Evolutionary conservation across 1,140 invertebrate species (phyloP).

Genomic region (Drosophila tropicalis): DNA sequence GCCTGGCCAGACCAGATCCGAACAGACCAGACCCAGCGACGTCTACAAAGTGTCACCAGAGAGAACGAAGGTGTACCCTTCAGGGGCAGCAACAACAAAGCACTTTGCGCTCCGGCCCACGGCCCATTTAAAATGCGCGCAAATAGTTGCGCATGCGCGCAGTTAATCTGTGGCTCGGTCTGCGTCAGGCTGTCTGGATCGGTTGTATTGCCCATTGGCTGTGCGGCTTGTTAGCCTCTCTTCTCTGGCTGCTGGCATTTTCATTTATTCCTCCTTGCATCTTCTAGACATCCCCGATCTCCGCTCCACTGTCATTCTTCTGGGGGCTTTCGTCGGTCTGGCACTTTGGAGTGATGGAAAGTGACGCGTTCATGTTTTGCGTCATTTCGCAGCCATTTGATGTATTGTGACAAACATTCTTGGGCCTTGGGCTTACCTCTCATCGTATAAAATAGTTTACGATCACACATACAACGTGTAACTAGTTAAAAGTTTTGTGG

Average conservation of each 20-base stretch:
- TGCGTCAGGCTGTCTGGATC: slow-evolving; percentile 70
- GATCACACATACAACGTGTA: slow-evolving; percentile 14
- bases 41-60: slow-evolving; percentile 66
- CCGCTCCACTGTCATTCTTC: not conserved
- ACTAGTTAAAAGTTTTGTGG: slow-evolving; percentile 31
- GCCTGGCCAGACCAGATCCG: not conserved
- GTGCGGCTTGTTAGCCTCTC: slow-evolving; percentile 43
- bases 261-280: not conserved
- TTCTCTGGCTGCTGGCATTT: slow-evolving; percentile 30
- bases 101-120: slow-evolving; percentile 46
- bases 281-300: slow-evolving; percentile 2
- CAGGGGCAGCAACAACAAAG: slow-evolving; percentile 1
- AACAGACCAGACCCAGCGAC: slow-evolving; percentile 69
- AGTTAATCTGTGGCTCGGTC: slow-evolving; percentile 64
- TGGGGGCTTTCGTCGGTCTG: slow-evolving; percentile 60
- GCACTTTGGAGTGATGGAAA: slow-evolving; percentile 83
- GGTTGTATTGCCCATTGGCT: slow-evolving; percentile 21
- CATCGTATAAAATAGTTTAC: no score
- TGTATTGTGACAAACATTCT: slow-evolving; percentile 83
- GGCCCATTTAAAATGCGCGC: slow-evolving; percentile 79
- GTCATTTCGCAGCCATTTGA: slow-evolving; percentile 79
- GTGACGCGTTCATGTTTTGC: slow-evolving; percentile 83
- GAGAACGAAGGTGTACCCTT: slow-evolving; percentile 53
- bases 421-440: slow-evolving; percentile 39
- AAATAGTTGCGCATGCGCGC: slow-evolving; percentile 80